These are phyloP conservation scores for Telmatherina bonti DNA, from an alignment of 2,797 vertebrate genomes.

Conservation along the genomic window DNA sequence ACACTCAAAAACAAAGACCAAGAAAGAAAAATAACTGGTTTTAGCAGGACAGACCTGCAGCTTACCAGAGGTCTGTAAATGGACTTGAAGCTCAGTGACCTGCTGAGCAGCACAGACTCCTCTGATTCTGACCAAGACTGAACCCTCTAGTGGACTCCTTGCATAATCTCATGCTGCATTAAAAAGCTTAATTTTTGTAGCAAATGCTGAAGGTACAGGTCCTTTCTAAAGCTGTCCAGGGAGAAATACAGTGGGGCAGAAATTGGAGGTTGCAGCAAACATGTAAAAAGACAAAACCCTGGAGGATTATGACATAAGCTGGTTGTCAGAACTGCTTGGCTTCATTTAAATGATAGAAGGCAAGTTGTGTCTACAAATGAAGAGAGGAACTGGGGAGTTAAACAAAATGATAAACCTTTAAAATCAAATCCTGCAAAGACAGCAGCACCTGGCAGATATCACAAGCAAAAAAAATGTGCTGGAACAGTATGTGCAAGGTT, in stretches of 20 bases:
- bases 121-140: conserved; percentile 13
- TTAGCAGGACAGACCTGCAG: conserved; percentile 45
- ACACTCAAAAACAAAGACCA: conserved; percentile 58
- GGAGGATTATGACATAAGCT: conserved; percentile 24
- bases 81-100: conserved; percentile 45
- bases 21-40: conserved; percentile 61
- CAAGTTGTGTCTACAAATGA: conserved; percentile 15
- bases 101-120: conserved; percentile 21
- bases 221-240: conserved; percentile 22
- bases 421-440: conserved; percentile 34
- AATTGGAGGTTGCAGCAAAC: conserved; percentile 27
- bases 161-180: conserved; percentile 48
- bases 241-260: conserved; percentile 30
- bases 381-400: conserved; percentile 8
- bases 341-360: conserved; percentile 27
- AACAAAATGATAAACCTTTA: conserved; percentile 10
- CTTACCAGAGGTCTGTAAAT: conserved; percentile 38
- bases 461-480: conserved; percentile 26
- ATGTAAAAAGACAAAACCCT: conserved; percentile 22
- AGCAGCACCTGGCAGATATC: conserved; percentile 31
- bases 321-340: conserved; percentile 9
- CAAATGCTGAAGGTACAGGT: conserved; percentile 42
- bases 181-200: conserved; percentile 49
- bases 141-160: conserved; percentile 19
- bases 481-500: conserved; percentile 44